Evolutionary conservation across 2,888 invertebrate genomes (phyloP), one percentile per base, ranked within the genome.

Genomic region (Maniola hyperantus): DNA sequence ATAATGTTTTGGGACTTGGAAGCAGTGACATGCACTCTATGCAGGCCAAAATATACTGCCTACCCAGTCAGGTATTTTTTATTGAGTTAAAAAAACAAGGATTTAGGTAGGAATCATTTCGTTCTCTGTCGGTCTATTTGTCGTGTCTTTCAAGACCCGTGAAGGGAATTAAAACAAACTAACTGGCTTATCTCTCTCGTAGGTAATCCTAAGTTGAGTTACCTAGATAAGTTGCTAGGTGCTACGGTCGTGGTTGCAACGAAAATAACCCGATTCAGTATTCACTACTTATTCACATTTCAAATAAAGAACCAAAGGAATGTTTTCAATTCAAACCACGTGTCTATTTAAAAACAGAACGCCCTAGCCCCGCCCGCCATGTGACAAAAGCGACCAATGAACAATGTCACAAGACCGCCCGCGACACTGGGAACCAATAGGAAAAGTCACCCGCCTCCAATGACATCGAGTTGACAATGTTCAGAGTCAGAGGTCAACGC

Each of bases 391-490:
- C 74, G 73, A 79, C 91, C 90, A 92, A 91, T 89, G 74, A 76
- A 77, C 76, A 77, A 87, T 91, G 92, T 91, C 92, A 82, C 91
- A 79, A 76, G 73, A 76, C 80, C 84, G 85, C 87, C 88, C 83
- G 91, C 85, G 92, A 91, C 92, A 91, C 60, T 73, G 72, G 66
- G 77, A 69, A 74, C 91, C 91, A 90, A 91, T 90, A 66, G 77
- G 72, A 76, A 63, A 75, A 83, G 86, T 85, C 85, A 85, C 78
- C 71, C 72, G 79, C 81, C 75, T 79, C 91, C 91, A 92, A 88
- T 90, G 91, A 91, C 91, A 90, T 82, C 77, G 80, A 80, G 88
- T 87, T 90, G 91, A 92, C 91, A 91, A 79, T 80, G 75, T 71
- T 74, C 67, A 8, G 73, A 78, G 83, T 74, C 67, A 8, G 73